These are phyloP conservation scores for Ibycter americanus DNA, from an alignment of 2,797 vertebrate species.

Conservation along the genomic window DNA sequence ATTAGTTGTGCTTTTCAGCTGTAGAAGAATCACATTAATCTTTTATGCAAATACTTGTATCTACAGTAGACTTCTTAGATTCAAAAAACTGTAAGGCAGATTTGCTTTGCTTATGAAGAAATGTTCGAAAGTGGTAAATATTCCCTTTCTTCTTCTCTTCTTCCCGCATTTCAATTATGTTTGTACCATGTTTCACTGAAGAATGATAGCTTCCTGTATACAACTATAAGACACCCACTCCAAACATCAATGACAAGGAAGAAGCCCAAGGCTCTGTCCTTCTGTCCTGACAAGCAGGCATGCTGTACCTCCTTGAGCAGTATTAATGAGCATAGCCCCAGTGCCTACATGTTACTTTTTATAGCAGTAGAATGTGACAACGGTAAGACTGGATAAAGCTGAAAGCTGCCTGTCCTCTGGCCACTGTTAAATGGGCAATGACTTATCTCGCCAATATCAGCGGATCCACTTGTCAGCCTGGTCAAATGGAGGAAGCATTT, in stretches of 20 bases:
- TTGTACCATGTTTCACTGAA: background rate
- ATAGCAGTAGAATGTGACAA: background rate
- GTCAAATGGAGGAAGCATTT: background rate
- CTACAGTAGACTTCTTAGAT: background rate
- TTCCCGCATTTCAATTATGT: background rate
- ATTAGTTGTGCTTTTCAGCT: background rate
- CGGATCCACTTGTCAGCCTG: background rate
- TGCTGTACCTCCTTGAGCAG: background rate
- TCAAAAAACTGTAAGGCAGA: background rate
- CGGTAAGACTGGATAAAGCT: background rate
- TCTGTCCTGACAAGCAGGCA: background rate
- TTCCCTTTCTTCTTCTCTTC: background rate
- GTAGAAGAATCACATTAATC: background rate
- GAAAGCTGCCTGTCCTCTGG: background rate
- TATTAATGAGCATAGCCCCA: background rate
- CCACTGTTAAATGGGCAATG: background rate
- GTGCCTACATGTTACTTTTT: background rate
- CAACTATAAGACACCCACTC: background rate
- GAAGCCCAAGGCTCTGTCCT: background rate
- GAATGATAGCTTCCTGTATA: background rate
- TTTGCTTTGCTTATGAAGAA: background rate
- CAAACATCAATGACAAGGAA: background rate
- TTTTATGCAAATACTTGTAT: background rate
- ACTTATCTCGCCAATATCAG: background rate
- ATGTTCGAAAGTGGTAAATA: background rate